A percentile compares a stretch with the other conserved stretches of the same genome.
Evolutionary conservation across 1,140 invertebrate species (phyloP).

Genomic region (Eufriesea mexicana): DNA sequence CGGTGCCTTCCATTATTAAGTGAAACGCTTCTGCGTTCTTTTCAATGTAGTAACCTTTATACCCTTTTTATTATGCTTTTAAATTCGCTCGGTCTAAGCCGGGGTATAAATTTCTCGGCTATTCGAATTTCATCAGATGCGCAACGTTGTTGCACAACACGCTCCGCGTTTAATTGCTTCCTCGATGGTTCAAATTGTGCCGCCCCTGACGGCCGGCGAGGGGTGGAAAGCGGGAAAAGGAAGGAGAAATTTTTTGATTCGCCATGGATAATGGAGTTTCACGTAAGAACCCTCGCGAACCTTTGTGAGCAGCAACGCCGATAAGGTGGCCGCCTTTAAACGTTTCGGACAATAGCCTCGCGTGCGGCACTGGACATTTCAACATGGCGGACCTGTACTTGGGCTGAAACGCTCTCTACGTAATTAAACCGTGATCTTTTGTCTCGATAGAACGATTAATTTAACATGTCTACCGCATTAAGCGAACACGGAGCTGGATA

Average conservation of each 20-base stretch:
- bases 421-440: slow-evolving; percentile 55
- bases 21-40: neutral
- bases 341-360: slow-evolving; percentile 36
- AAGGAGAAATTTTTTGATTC: neutral
- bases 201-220: too few species aligned
- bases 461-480: slow-evolving; percentile 40
- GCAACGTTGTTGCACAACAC: neutral
- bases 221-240: neutral
- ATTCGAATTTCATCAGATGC: neutral
- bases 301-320: slow-evolving; percentile 8
- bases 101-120: neutral
- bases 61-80: neutral
- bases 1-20: neutral
- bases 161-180: slow-evolving; percentile 1
- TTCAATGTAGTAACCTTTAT: slow-evolving; percentile 6
- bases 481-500: slow-evolving; percentile 4
- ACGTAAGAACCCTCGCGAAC: slow-evolving; percentile 14
- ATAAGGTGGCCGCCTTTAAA: slow-evolving; percentile 43
- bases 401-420: slow-evolving; percentile 31
- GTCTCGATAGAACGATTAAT: slow-evolving; percentile 52
- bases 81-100: neutral
- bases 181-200: neutral
- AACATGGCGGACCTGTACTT: neutral
- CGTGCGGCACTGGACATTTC: slow-evolving; percentile 32
- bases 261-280: slow-evolving; percentile 18